A percentile compares a stretch with the other conserved stretches of the same genome.
phyloP scores from a whole-genome alignment of 2,113 vertebrate genomes.

The Stegostoma tigrinum region DNA sequence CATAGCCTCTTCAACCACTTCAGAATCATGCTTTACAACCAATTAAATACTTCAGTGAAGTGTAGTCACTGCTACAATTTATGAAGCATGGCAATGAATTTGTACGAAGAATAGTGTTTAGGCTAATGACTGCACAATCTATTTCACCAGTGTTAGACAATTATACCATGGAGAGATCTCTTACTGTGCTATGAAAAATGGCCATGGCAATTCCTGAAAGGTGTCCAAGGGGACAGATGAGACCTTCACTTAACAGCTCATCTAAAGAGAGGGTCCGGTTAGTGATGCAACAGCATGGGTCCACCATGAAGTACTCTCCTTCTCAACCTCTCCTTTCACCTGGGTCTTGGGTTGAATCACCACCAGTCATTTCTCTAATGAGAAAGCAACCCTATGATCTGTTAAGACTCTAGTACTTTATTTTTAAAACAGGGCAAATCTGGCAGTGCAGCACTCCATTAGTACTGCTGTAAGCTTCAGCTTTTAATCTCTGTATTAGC shows the following conservation, averaged over 20 bases:
- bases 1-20: neutral
- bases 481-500: neutral
- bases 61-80: neutral
- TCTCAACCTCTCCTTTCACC: too few relatives aligned
- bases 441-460: neutral
- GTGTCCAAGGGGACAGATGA: neutral
- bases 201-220: neutral
- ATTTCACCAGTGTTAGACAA: too few relatives aligned
- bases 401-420: too few relatives aligned
- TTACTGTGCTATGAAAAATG: neutral
- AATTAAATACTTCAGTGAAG: neutral
- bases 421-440: neutral
- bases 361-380: too few relatives aligned
- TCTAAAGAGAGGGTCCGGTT: neutral
- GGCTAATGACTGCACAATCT: too few relatives aligned
- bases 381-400: too few relatives aligned
- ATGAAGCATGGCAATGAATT: neutral
- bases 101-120: too few relatives aligned
- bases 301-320: too few relatives aligned
- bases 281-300: too few relatives aligned
- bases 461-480: neutral
- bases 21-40: neutral
- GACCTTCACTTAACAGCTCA: neutral
- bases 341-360: too few relatives aligned
- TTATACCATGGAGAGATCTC: neutral